phyloP scores from a whole-genome alignment of 2,797 vertebrate genomes.

The Sebastes flavidus region DNA sequence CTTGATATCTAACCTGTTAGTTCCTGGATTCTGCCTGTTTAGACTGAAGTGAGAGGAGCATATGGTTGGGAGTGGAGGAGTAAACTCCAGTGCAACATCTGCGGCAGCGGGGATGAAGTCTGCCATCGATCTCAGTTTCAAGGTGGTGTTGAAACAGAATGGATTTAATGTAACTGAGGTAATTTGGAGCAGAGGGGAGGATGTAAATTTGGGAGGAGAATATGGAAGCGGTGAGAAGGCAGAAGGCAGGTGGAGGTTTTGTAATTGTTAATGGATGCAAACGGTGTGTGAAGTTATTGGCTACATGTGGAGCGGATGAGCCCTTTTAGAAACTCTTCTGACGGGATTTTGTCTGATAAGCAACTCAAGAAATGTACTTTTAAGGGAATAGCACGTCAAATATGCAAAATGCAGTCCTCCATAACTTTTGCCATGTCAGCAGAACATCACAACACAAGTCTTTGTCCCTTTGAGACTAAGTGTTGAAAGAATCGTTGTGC shows the following conservation, averaged over 20 bases:
- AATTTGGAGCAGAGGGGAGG: background rate
- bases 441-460: too few relatives aligned
- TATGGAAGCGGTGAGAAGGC: background rate
- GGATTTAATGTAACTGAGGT: conserved; percentile 20
- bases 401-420: background rate
- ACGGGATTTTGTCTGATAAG: background rate
- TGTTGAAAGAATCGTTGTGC: background rate
- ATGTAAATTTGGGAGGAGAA: background rate
- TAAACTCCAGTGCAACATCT: conserved; percentile 36
- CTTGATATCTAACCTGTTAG: conserved; percentile 14
- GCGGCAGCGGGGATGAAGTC: conserved; percentile 16
- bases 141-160: conserved; percentile 13
- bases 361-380: background rate
- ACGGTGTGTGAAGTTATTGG: background rate
- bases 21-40: background rate
- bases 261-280: conserved; percentile 9
- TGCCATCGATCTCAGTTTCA: conserved; percentile 27
- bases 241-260: conserved; percentile 7
- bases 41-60: conserved; percentile 12
- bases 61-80: background rate
- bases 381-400: background rate
- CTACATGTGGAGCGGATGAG: background rate
- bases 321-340: background rate
- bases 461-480: background rate
- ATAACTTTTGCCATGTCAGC: background rate